Base-by-base conservation (phyloP, 1,140 invertebrate species). In the Mylabris phalerata region DNA sequence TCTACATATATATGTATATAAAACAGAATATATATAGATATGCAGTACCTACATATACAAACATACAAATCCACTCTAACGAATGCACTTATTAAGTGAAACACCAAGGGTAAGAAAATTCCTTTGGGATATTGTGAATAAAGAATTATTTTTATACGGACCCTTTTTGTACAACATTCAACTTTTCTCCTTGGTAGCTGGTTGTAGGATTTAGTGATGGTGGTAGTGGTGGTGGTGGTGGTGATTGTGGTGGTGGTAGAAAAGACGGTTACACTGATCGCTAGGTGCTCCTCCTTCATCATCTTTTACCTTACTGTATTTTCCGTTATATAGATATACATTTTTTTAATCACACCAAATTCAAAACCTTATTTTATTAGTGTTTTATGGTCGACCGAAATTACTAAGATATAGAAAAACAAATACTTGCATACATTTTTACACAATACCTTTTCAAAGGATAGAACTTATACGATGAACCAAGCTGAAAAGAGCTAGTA, bases 271-370 rank as follows among this genome's bases (percentile, higher is more conserved):
- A 11, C 41, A 42, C 41, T n/a, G 41, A n/a, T 11, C 41, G 41
- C 11, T 42, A 11, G 41, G 41, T n/a, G 9, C 41, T n/a, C 41
- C 41, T 7, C 41, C 41, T n/a, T 11, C 41, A 42, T 10, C 41
- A 42, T 10, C 41, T 1, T 59, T 46, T 61, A 61, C 25, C 19
- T 44, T 48, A 10, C 10, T 42, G 39, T 32, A 47, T 54, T 44
- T 32, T 60, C 62, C 56, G 56, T 49, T 60, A 59, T 60, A 46
- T 13, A 13, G 13, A 13, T 13, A 13, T 59, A 50, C 47, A 19
- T 61, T 69, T 71, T 71, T 71, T 71, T 71, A 71, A 71, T 71
- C 69, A 71, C 63, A 62, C 67, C 64, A 64, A 70, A 70, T 71
- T 66, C 69, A 68, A 69, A 69, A 68, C 64, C 67, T 65, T 67